Conservation (phyloP, 2,113 vertebrate genomes). For the Ailurus styani region DNA sequence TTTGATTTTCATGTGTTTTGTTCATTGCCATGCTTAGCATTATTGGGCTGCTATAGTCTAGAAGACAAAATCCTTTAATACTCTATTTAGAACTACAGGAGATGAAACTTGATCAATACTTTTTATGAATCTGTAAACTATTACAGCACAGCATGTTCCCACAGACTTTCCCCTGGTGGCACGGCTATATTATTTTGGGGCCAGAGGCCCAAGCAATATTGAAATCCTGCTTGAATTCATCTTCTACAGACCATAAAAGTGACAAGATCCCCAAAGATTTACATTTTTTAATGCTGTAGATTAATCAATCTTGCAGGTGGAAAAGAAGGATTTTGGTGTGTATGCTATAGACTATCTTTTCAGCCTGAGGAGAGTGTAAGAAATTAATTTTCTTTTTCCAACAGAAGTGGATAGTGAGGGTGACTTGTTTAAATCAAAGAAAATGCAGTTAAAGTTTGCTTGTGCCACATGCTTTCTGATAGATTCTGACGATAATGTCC, state of each 20-base stretch:
- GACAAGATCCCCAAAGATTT: constrained; percentile 70
- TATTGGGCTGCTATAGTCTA: constrained; percentile 8
- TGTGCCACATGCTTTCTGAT: neutral
- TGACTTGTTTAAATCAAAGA: constrained; percentile 55
- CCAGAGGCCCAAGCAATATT: constrained; percentile 67
- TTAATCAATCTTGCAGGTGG: constrained; percentile 73
- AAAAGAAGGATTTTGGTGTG: constrained; percentile 54
- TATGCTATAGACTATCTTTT: constrained; percentile 37
- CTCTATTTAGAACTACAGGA: constrained; percentile 71
- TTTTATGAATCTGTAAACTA: constrained; percentile 74
- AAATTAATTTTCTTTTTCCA: constrained; percentile 69
- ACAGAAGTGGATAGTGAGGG: constrained; percentile 24
- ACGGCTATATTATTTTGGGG: constrained; percentile 68
- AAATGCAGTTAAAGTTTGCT: constrained; percentile 18
- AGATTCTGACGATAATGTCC: constrained; percentile 39
- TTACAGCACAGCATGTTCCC: constrained; percentile 49
- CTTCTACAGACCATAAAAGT: constrained; percentile 67
- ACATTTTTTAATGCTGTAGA: constrained; percentile 70
- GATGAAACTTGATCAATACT: constrained; percentile 52
- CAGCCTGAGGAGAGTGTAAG: constrained; percentile 57
- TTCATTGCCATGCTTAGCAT: constrained; percentile 40
- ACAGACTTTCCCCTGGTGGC: constrained; percentile 62
- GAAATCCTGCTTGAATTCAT: constrained; percentile 73
- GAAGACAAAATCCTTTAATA: constrained; percentile 73
- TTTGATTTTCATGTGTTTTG: constrained; percentile 64